Evolutionary conservation across 2,888 invertebrate genomes (phyloP).

Genomic region (Lutraria lutraria): DNA sequence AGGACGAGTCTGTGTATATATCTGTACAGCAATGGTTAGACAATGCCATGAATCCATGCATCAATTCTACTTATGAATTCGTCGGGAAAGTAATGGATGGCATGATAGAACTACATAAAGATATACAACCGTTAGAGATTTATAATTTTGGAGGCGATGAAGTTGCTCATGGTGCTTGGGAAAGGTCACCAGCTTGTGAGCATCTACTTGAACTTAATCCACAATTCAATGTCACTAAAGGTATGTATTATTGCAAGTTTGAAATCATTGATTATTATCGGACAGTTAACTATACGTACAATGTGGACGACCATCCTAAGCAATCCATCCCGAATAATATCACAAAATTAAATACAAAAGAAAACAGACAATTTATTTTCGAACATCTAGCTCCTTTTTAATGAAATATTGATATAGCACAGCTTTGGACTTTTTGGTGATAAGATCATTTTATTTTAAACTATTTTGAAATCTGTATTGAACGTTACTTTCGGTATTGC

Average conservation of each 20-base stretch:
- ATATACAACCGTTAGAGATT: conserved; percentile 75
- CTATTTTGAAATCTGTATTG: no score
- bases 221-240: conserved; percentile 54
- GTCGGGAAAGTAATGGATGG: conserved; percentile 76
- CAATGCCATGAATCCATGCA: conserved; percentile 81
- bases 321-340: no score
- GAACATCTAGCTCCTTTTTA: no score
- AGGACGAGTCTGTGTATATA: conserved; percentile 72
- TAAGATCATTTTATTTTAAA: no score
- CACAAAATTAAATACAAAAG: no score
- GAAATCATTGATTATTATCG: no score
- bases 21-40: conserved; percentile 79
- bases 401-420: no score
- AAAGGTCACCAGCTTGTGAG: conserved; percentile 79
- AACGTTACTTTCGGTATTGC: no score
- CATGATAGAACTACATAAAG: conserved; percentile 74
- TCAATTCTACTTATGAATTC: conserved; percentile 79
- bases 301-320: no score
- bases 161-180: conserved; percentile 81
- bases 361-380: no score
- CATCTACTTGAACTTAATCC: conserved; percentile 48
- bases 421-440: no score
- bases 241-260: conserved; percentile 22
- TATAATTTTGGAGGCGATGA: conserved; percentile 86
- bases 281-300: no score